A percentile compares a stretch with the other conserved stretches of the same genome.
Conservation (phyloP, 2,888 invertebrate genomes). For the Drosophila leonis region DNA sequence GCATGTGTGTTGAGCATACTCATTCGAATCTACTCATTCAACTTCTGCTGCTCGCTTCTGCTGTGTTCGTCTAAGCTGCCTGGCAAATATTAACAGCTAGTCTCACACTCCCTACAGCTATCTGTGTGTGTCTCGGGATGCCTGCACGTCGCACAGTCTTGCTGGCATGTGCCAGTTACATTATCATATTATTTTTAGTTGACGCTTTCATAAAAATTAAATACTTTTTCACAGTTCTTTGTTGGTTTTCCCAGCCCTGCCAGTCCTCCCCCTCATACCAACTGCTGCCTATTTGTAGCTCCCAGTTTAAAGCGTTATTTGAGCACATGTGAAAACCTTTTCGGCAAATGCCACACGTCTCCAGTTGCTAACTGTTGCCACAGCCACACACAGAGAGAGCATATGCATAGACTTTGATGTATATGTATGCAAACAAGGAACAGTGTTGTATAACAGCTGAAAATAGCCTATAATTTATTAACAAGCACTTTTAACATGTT, state of each 20-base stretch:
- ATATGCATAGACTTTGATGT: not conserved
- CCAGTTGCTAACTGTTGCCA: not conserved
- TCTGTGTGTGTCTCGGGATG: slow-evolving; percentile 2
- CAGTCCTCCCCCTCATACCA: too few relatives aligned
- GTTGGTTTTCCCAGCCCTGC: not conserved
- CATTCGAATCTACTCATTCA: slow-evolving; percentile 18
- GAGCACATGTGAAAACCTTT: not conserved
- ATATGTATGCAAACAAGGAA: not conserved
- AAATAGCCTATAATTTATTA: not conserved
- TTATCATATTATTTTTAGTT: slow-evolving; percentile 62
- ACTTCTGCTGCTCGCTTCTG: slow-evolving; percentile 10
- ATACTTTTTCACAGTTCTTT: slow-evolving; percentile 43
- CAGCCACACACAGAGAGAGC: not conserved
- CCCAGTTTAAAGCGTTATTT: not conserved
- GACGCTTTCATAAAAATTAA: slow-evolving; percentile 69
- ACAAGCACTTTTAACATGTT: not conserved
- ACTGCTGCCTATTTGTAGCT: not conserved
- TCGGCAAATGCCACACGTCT: slow-evolving; percentile 6
- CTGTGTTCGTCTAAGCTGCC: slow-evolving; percentile 17
- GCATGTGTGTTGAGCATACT: slow-evolving; percentile 14
- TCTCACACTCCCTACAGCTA: not conserved
- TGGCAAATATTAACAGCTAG: slow-evolving; percentile 37
- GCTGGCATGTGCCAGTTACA: slow-evolving; percentile 33
- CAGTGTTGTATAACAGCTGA: slow-evolving; percentile 13
- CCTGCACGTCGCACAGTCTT: slow-evolving; percentile 22